phyloP scores from a whole-genome alignment of 2,888 invertebrate genomes.

The Cerceris rybyensis region DNA sequence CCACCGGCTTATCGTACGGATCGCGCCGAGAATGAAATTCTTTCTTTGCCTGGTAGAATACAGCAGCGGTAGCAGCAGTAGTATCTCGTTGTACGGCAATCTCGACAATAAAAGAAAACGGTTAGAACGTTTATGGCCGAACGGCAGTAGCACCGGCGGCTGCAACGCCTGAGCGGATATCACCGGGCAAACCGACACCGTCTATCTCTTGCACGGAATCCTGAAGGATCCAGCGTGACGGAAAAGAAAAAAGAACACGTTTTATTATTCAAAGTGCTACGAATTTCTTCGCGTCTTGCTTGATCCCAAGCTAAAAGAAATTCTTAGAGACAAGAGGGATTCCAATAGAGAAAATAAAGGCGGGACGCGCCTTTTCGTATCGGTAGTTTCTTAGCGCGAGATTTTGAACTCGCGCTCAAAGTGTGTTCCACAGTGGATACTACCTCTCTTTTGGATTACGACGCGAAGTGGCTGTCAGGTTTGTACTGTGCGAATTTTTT shows the following conservation, averaged over 20 bases:
- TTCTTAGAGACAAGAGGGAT: not conserved
- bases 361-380: constrained; percentile 43
- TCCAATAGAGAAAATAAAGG: constrained; percentile 4
- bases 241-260: not conserved
- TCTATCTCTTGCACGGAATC: not conserved
- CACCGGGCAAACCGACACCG: constrained; percentile 7
- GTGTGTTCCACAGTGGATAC: constrained; percentile 62
- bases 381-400: constrained; percentile 46
- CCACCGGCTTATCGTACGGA: constrained; percentile 50
- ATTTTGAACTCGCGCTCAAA: constrained; percentile 54
- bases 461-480: constrained; percentile 57
- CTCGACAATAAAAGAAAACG: constrained; percentile 52
- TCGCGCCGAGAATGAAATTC: constrained; percentile 70
- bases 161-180: constrained; percentile 45
- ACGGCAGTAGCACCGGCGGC: constrained; percentile 49
- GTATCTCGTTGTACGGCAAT: constrained; percentile 31
- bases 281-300: not conserved
- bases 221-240: not conserved
- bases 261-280: not conserved
- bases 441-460: constrained; percentile 52
- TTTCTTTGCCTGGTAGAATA: constrained; percentile 50
- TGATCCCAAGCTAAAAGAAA: not conserved
- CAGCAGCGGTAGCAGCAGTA: constrained; percentile 36
- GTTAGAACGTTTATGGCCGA: constrained; percentile 51
- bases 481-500: constrained; percentile 33